Evolutionary conservation across 2,888 invertebrate genomes (phyloP).

Genomic region (Rhopalosiphum nymphaeae): DNA sequence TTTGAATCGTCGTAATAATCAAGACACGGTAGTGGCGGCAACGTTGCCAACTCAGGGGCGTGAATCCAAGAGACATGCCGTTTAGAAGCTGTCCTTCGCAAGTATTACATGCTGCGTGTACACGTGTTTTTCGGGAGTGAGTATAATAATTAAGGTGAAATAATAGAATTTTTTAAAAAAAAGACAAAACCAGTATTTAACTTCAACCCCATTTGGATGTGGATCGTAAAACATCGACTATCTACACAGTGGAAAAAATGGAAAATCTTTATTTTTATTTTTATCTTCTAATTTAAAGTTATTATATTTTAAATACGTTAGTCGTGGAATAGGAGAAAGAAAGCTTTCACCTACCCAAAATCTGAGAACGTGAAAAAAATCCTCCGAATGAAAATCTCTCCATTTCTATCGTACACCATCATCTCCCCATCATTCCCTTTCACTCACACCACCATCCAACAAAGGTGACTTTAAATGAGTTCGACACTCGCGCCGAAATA

Average conservation of each 20-base stretch:
- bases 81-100: background rate
- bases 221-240: background rate
- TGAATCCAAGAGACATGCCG: background rate
- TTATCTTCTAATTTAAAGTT: background rate
- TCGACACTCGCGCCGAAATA: background rate
- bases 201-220: background rate
- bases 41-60: background rate
- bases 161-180: background rate
- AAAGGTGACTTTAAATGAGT: constrained; percentile 4
- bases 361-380: background rate
- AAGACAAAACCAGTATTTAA: background rate
- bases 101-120: background rate
- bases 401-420: too few relatives aligned
- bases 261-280: background rate
- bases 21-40: background rate
- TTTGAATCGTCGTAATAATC: background rate
- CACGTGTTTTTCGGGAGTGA: background rate
- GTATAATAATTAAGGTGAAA: background rate
- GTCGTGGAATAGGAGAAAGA: background rate
- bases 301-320: background rate
- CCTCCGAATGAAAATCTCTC: background rate
- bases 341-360: background rate
- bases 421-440: too few relatives aligned
- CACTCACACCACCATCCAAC: too few relatives aligned
- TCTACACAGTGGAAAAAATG: background rate